Percentiles rank a stretch among this genome's conserved stretches.
phyloP scores from a whole-genome alignment of 2,888 invertebrate species.

The Melitaea athalia region DNA sequence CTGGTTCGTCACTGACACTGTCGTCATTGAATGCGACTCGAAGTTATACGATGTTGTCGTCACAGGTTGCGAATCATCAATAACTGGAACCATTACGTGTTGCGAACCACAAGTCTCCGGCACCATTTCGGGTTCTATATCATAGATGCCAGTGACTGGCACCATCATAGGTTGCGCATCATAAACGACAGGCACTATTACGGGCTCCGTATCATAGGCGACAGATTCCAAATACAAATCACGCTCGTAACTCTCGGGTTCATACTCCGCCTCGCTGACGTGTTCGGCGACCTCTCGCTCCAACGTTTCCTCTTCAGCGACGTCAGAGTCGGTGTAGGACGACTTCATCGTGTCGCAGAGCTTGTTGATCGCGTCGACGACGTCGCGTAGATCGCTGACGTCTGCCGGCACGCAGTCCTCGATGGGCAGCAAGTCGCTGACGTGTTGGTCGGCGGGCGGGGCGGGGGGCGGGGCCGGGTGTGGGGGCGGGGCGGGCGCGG shows the following conservation, averaged over 20 bases:
- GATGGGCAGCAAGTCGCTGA: slow-evolving; percentile 67
- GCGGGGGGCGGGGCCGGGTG: slow-evolving; percentile 40
- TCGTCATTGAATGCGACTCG: too few relatives aligned
- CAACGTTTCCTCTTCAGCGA: slow-evolving; percentile 8
- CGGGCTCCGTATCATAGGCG: slow-evolving; percentile 29
- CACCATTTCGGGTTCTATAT: not conserved
- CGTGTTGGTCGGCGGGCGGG: slow-evolving; percentile 59
- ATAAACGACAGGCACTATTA: slow-evolving; percentile 40
- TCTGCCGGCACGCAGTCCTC: slow-evolving; percentile 60
- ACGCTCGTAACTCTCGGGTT: too few relatives aligned
- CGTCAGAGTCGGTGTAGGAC: slow-evolving; percentile 51
- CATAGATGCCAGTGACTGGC: not conserved
- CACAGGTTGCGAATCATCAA: too few relatives aligned
- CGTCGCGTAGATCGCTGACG: slow-evolving; percentile 72
- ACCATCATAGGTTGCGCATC: not conserved
- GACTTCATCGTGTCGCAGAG: slow-evolving; percentile 77
- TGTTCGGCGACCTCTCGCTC: slow-evolving; percentile 35
- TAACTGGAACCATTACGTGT: slow-evolving; percentile 40
- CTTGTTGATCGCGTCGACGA: slow-evolving; percentile 76
- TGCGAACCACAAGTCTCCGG: slow-evolving; percentile 24
- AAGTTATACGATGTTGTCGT: too few relatives aligned
- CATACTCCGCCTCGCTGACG: slow-evolving; percentile 48
- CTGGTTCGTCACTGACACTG: too few relatives aligned
- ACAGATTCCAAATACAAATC: not conserved
- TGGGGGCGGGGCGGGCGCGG: slow-evolving; percentile 25